Percentiles rank a stretch among this genome's conserved stretches.
Conservation (phyloP, 1,140 invertebrate species). For the Aphelenchoides fujianensis region DNA sequence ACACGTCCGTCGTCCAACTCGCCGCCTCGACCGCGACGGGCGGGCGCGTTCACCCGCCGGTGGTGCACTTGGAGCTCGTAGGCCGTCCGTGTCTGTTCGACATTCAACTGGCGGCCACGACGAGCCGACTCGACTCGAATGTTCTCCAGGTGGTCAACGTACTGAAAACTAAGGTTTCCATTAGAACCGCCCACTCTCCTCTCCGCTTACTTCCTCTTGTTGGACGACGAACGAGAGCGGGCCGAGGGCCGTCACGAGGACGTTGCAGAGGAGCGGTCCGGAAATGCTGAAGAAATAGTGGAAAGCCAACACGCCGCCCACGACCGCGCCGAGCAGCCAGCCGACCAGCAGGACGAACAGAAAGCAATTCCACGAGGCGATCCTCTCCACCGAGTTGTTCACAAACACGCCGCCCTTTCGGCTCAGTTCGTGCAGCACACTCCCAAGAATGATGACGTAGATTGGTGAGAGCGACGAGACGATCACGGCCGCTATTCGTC, state of each 20-base stretch:
- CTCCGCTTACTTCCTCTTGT: too few relatives aligned
- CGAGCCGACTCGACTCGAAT: background rate
- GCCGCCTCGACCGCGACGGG: background rate
- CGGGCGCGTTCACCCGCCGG: background rate
- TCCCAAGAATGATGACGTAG: background rate
- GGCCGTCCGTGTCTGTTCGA: background rate
- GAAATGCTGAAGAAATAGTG: background rate
- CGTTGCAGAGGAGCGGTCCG: background rate
- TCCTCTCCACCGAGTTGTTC: too few relatives aligned
- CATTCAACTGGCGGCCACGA: background rate
- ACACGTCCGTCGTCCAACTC: background rate
- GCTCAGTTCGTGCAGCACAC: background rate
- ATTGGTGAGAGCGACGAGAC: background rate
- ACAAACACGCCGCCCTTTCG: background rate
- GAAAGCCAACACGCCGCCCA: background rate
- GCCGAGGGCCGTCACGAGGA: too few relatives aligned
- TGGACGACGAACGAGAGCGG: too few relatives aligned
- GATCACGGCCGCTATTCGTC: background rate
- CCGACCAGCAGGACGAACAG: background rate
- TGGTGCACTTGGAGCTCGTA: background rate
- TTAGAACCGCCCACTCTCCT: too few relatives aligned
- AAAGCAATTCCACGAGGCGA: too few relatives aligned
- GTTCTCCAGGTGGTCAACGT: background rate
- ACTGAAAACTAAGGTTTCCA: conserved; percentile 2
- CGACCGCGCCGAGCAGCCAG: background rate